A percentile compares a stretch with the other conserved stretches of the same genome.
Evolutionary conservation across 2,888 invertebrate genomes (phyloP).

Genomic region (Meteorus colon): DNA sequence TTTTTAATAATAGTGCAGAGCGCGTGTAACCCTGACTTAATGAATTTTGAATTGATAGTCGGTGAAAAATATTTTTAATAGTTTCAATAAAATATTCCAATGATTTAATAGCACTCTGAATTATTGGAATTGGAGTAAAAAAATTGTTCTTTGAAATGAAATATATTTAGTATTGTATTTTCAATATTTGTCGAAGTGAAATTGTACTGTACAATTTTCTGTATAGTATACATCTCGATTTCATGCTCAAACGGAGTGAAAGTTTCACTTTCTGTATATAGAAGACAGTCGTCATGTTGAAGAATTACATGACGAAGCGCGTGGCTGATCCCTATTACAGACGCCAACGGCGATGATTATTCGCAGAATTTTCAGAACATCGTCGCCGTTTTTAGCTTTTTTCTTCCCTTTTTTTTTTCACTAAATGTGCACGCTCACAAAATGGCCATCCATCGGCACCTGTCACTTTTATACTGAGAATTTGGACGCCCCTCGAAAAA

Average conservation of each 20-base stretch:
- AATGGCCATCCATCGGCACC: slow-evolving; percentile 4
- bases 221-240: neutral
- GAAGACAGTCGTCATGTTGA: neutral
- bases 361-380: neutral
- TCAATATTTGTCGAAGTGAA: neutral
- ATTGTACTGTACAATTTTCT: neutral
- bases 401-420: neutral
- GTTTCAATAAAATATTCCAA: neutral
- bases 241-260: slow-evolving; percentile 13
- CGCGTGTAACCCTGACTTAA: neutral
- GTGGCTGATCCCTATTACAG: slow-evolving; percentile 19
- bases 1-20: slow-evolving; percentile 17
- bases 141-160: neutral
- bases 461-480: slow-evolving; percentile 18
- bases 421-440: neutral
- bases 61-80: neutral
- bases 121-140: neutral
- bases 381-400: too few relatives aligned
- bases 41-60: slow-evolving; percentile 24
- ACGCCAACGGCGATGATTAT: neutral
- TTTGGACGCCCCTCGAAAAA: neutral
- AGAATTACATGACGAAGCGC: slow-evolving; percentile 31
- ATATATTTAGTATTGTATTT: neutral
- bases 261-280: slow-evolving; percentile 24
- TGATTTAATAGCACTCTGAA: neutral